Percentiles rank a stretch among this genome's conserved stretches.
phyloP scores from a whole-genome alignment of 2,797 vertebrate species.

The Siniperca scherzeri region DNA sequence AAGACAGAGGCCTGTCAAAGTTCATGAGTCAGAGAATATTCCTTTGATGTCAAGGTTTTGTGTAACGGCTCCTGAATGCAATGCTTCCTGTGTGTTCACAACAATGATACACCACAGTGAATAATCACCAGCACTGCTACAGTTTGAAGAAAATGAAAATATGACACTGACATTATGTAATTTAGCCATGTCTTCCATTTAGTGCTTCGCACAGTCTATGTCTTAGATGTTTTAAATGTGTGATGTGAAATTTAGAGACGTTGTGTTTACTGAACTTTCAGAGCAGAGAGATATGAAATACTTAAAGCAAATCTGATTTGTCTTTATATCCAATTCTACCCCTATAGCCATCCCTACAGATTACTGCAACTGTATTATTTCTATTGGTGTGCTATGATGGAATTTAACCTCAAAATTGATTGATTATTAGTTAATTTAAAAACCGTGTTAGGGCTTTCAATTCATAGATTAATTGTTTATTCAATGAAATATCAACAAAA shows the following conservation, averaged over 20 bases:
- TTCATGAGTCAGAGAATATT: conserved; percentile 12
- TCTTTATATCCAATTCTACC: neutral
- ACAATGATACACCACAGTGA: neutral
- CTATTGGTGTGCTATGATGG: neutral
- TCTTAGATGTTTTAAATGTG: neutral
- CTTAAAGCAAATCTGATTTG: neutral
- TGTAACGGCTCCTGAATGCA: conserved; percentile 12
- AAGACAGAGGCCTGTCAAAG: conserved; percentile 45
- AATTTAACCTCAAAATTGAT: neutral
- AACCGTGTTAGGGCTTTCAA: neutral
- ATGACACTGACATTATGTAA: neutral
- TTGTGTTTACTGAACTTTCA: neutral
- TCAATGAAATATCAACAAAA: neutral
- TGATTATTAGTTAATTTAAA: neutral
- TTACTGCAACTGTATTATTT: neutral
- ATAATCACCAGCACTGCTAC: neutral
- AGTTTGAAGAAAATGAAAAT: neutral
- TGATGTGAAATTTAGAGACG: neutral
- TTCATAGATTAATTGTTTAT: neutral
- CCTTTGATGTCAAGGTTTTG: conserved; percentile 22
- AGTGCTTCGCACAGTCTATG: neutral
- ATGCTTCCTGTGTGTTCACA: neutral
- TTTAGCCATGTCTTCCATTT: neutral
- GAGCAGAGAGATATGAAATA: neutral
- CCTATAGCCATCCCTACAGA: neutral